phyloP scores from a whole-genome alignment of 2,797 vertebrate species.

The Urocyon cinereoargenteus region DNA sequence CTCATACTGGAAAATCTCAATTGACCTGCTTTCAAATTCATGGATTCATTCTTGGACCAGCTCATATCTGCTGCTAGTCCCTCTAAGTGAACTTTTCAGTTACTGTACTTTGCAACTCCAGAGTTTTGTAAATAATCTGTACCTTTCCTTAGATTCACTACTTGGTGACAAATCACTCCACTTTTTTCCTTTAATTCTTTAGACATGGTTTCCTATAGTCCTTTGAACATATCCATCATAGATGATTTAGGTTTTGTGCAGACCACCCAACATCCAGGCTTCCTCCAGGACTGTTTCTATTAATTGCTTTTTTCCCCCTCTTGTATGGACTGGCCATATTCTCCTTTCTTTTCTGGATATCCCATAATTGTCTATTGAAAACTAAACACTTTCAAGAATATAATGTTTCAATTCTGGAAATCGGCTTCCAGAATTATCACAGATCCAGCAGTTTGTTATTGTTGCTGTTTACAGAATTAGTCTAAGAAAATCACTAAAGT shows the following conservation, averaged over 20 bases:
- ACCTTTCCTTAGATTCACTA: neutral
- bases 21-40: neutral
- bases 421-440: neutral
- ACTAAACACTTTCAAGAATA: neutral
- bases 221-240: neutral
- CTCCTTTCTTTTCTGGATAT: neutral
- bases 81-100: neutral
- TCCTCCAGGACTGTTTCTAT: neutral
- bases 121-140: neutral
- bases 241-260: neutral
- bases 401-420: neutral
- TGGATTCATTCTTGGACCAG: neutral
- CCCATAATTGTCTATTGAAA: neutral
- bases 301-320: neutral
- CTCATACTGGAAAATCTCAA: neutral
- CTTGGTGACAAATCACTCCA: neutral
- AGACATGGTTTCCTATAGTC: neutral
- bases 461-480: neutral
- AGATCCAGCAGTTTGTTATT: neutral
- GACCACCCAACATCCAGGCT: neutral
- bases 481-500: neutral
- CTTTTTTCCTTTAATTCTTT: neutral
- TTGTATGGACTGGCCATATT: neutral
- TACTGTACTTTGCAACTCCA: neutral
- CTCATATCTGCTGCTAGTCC: neutral